Percentiles rank a stretch among this genome's conserved stretches.
Conservation (phyloP, 2,888 invertebrate species). For the Cartodere bifasciata region DNA sequence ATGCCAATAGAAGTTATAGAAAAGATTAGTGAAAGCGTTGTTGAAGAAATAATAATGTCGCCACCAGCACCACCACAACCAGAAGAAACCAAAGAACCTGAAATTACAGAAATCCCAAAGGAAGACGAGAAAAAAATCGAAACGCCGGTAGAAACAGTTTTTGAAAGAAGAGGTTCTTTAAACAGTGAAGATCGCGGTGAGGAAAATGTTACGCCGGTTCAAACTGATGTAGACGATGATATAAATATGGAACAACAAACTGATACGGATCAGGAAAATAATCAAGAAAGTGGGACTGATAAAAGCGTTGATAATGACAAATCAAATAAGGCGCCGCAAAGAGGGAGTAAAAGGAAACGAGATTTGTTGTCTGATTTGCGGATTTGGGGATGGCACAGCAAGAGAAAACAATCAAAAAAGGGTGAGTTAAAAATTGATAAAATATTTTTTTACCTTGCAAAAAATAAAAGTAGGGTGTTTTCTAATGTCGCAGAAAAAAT, state of each 20-base stretch:
- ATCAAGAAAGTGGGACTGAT: slow-evolving; percentile 29
- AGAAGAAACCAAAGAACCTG: slow-evolving; percentile 9
- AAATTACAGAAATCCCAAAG: slow-evolving; percentile 32
- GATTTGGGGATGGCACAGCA: slow-evolving; percentile 68
- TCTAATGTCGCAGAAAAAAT: no score
- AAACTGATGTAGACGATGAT: slow-evolving; percentile 34
- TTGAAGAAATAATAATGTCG: no score
- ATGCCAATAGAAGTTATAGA: slow-evolving; percentile 33
- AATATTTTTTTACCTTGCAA: no score
- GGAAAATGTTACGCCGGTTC: slow-evolving; percentile 27
- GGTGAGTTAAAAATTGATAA: no score
- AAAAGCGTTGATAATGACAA: slow-evolving; percentile 24
- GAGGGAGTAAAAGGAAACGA: slow-evolving; percentile 46
- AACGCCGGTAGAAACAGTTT: slow-evolving; percentile 24
- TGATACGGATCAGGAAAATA: slow-evolving; percentile 30
- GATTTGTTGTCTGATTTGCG: slow-evolving; percentile 60
- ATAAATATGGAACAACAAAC: no score
- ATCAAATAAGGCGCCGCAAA: slow-evolving; percentile 19
- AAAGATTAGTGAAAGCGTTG: slow-evolving; percentile 21
- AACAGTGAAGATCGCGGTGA: slow-evolving; percentile 27
- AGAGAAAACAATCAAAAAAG: slow-evolving; percentile 41
- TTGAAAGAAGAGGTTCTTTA: slow-evolving; percentile 28
- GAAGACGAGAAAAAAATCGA: slow-evolving; percentile 36
- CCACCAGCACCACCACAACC: neutral
- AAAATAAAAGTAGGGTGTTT: no score